Base-by-base conservation (phyloP, 2,797 vertebrate genomes). In the Anabacerthia variegaticeps region DNA sequence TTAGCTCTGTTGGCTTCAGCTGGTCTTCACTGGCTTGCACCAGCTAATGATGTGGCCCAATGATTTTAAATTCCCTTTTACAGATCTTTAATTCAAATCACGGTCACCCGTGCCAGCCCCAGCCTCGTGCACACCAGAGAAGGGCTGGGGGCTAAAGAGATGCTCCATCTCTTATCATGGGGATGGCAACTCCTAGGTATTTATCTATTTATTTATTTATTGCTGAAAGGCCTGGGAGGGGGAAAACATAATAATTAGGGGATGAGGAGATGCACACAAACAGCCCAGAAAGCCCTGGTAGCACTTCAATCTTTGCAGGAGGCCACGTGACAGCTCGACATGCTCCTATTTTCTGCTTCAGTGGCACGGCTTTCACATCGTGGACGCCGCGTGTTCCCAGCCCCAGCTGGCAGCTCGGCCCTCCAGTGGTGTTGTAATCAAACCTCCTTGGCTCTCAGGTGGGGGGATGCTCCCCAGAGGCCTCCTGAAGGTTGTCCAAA, bases 311-410 rank as follows among this genome's bases (percentile, higher is more conserved):
- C 85, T 79, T 59, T 62, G 34, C 39, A 36, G 65, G 75, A 83
- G 89, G 41, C 58, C 91, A 87, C 3, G 15, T 52, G 61, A 89
- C 49, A 77, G 84, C 89, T 85, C 54, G 37, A 80, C 76, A 44
- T 41, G 36, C 63, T 84, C 90, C 88, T 76, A 78, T 96, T 96
- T 95, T 95, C 94, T 95, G 96, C 95, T 96, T 85, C 95, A 83
- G 34, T 90, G 90, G 75, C 73, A 59, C 5, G 68, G 24, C 61
- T 77, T 86, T 85, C 43, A 5, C 30, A 27, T 1, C 37, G 37
- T 37, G 37, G 37, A 37, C 37, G 37, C 10, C 8, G 37, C 7
- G 71, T 3, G 63, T 26, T 1, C 73, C 2, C 3, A 66, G 73
- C 73, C 93, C 95, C 82, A 88, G 95, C 94, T 89, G 93, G 91